Evolutionary conservation across 2,113 vertebrate species (phyloP).

Genomic region (Callorhinus ursinus): DNA sequence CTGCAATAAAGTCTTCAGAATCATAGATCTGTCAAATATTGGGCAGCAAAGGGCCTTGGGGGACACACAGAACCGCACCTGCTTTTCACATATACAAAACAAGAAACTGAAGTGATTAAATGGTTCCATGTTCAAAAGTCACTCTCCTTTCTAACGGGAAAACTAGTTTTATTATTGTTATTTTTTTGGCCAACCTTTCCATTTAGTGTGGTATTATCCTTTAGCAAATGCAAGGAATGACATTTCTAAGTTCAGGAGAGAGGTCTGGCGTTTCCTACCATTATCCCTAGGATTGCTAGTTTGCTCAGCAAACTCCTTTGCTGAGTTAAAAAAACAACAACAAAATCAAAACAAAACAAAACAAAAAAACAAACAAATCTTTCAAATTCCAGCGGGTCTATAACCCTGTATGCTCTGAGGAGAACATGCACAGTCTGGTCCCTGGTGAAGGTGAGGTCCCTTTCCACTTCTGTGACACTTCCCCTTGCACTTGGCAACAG

Average conservation of each 20-base stretch:
- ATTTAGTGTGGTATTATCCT: neutral
- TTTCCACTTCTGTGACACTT: neutral
- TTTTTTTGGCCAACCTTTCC: neutral
- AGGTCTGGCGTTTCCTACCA: neutral
- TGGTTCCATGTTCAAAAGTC: neutral
- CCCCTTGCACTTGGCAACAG: neutral
- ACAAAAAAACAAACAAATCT: neutral
- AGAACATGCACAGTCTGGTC: fast-evolving
- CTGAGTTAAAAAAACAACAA: neutral
- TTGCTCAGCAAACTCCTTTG: too few relatives aligned
- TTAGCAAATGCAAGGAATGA: neutral
- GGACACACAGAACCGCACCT: neutral
- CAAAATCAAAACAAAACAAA: neutral
- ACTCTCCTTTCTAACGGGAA: neutral
- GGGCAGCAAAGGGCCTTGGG: neutral
- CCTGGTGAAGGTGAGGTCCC: too few relatives aligned
- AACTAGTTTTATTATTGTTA: neutral
- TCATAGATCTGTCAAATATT: neutral
- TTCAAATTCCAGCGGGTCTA: neutral
- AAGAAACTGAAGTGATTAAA: neutral
- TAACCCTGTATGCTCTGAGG: too few relatives aligned
- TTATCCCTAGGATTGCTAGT: neutral
- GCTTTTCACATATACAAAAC: neutral
- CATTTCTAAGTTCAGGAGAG: neutral
- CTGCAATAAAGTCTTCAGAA: neutral